Conservation (phyloP, 2,797 vertebrate genomes). For the Morus bassanus region DNA sequence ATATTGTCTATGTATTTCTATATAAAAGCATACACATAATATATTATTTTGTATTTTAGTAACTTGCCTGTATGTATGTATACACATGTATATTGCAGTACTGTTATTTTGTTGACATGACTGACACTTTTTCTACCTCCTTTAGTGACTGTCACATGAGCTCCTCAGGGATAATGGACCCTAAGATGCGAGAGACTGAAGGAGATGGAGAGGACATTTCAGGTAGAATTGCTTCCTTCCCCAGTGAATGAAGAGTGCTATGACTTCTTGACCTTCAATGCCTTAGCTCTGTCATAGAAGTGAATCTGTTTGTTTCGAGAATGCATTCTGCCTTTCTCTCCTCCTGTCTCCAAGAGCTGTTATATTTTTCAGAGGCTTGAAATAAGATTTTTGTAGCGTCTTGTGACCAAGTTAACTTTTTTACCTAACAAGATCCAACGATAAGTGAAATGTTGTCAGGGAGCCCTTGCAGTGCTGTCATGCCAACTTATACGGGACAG, state of each 20-base stretch:
- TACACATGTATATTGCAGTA: not conserved
- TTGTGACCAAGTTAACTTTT: not conserved
- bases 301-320: not conserved
- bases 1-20: not conserved
- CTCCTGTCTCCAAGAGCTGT: not conserved
- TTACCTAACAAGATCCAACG: not conserved
- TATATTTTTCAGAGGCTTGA: not conserved
- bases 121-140: not conserved
- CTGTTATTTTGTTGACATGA: not conserved
- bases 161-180: slow-evolving; percentile 79
- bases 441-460: not conserved
- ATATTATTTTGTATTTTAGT: not conserved
- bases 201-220: slow-evolving; percentile 81
- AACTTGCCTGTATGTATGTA: not conserved
- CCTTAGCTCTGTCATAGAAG: not conserved
- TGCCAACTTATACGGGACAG: not conserved
- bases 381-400: not conserved
- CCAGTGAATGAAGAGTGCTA: not conserved
- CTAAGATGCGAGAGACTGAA: slow-evolving; percentile 79
- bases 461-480: not conserved
- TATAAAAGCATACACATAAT: not conserved
- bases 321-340: not conserved
- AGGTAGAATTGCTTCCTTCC: slow-evolving; percentile 73
- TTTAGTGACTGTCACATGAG: slow-evolving; percentile 67
- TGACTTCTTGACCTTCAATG: not conserved